Evolutionary conservation across 1,140 invertebrate species (phyloP), one percentile per base, ranked within the genome.

Genomic region (Ganaspis sp.): DNA sequence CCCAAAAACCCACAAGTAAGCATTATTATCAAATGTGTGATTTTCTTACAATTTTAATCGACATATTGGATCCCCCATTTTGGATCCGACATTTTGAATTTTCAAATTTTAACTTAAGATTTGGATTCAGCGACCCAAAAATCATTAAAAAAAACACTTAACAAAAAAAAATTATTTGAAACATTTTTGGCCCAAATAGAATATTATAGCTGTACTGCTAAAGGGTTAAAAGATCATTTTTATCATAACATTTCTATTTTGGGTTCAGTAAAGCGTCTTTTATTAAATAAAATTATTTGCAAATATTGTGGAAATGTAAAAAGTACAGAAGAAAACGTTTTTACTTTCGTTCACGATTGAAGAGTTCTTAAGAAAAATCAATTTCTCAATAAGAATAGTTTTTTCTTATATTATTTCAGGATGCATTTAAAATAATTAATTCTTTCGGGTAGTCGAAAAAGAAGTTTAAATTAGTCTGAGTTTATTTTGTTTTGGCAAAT

Each of bases 381-480:
- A 75, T 83, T 83, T 73, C 17, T 77, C 19, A 37, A 85, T 26
- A 78, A 83, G 74, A 34, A 29, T 45, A 11, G 12, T 9, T 82
- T 15, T 29, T 53, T 53, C 37, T 84, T 23, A 79, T 86, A 34
- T 75, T 85, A 17, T 86, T 73, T 69, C 81, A 3, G 82, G 79
- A n/a, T n/a, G n/a, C n/a, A n/a, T n/a, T n/a, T n/a, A n/a, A n/a
- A n/a, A n/a, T n/a, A n/a, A n/a, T n/a, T 17, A 86, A 86, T 74
- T 82, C 85, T 6, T 40, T 86, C 29, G 79, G 84, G 15, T 78
- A 82, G 9, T 54, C 80, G 15, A 74, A 53, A 77, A 80, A 74
- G 23, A 84, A 81, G 77, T 75, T 85, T 74, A 84, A 84, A 79
- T 72, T 85, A 26, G 38, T 86, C n/a, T 82, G 76, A 17, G 72